Conservation (phyloP, 2,113 vertebrate genomes). For the Otis tarda region DNA sequence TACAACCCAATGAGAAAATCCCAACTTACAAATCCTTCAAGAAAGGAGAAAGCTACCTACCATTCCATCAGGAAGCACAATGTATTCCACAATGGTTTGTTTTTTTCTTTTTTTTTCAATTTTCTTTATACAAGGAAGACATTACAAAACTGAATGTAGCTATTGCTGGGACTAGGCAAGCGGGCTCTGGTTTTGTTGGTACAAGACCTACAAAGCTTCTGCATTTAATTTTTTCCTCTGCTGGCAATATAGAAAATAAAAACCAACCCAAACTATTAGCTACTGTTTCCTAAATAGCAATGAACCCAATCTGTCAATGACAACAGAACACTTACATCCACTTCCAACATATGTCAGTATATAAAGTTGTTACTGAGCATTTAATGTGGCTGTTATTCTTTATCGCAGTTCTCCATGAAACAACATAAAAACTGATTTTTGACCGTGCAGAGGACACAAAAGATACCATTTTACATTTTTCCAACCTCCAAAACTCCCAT, state of each 20-base stretch:
- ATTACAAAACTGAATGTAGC: not conserved
- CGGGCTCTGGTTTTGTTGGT: not conserved
- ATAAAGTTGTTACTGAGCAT: conserved; percentile 17
- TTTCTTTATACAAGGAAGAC: not conserved
- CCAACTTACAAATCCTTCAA: not conserved
- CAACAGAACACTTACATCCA: not conserved
- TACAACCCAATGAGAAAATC: not conserved
- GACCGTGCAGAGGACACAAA: not conserved
- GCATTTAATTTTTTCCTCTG: not conserved
- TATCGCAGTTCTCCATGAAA: not conserved
- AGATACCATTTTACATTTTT: not conserved
- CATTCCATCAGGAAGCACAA: not conserved
- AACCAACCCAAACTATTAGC: not conserved
- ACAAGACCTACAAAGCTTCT: not conserved
- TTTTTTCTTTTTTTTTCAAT: not conserved
- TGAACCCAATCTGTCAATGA: not conserved
- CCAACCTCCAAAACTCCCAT: not conserved
- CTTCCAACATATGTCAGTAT: conserved; percentile 14
- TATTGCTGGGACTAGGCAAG: not conserved
- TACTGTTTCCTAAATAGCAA: not conserved
- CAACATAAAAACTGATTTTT: conserved; percentile 14
- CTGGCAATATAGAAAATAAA: not conserved
- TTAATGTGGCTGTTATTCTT: conserved; percentile 31
- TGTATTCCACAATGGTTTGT: not conserved
- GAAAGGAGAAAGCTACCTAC: not conserved